A percentile compares a stretch with the other conserved stretches of the same genome.
phyloP scores from a whole-genome alignment of 30 jellyfish, hydroid and myxozoan species.

The Turritopsis dohrnii region DNA sequence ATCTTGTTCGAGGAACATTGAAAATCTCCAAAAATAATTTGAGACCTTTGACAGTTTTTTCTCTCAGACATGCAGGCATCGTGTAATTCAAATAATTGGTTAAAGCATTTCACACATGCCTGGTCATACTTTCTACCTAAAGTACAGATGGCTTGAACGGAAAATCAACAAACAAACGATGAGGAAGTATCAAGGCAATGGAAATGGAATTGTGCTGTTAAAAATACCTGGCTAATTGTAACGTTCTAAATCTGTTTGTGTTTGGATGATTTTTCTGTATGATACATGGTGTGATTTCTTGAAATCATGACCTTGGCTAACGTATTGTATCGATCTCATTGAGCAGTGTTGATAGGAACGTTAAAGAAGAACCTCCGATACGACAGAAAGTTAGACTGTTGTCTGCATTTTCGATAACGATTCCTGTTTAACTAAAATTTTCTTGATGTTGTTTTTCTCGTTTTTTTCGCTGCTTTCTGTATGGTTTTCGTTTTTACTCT shows the following conservation, averaged over 20 bases:
- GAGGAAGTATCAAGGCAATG: too few relatives aligned
- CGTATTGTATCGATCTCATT: too few relatives aligned
- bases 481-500: background rate
- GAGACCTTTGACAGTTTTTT: too few relatives aligned
- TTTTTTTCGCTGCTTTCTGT: background rate
- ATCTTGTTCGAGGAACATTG: too few relatives aligned
- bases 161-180: too few relatives aligned
- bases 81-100: too few relatives aligned
- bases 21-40: too few relatives aligned
- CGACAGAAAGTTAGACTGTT: background rate
- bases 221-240: background rate
- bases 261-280: background rate
- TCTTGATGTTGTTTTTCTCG: background rate
- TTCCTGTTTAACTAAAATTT: background rate
- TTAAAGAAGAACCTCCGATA: background rate
- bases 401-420: background rate
- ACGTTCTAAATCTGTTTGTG: background rate
- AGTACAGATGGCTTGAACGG: too few relatives aligned
- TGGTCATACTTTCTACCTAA: too few relatives aligned
- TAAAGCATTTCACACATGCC: too few relatives aligned
- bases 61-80: too few relatives aligned
- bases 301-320: background rate
- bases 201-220: background rate
- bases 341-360: background rate
- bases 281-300: background rate